phyloP scores from a whole-genome alignment of 1,140 invertebrate species.

The Thrips palmi region DNA sequence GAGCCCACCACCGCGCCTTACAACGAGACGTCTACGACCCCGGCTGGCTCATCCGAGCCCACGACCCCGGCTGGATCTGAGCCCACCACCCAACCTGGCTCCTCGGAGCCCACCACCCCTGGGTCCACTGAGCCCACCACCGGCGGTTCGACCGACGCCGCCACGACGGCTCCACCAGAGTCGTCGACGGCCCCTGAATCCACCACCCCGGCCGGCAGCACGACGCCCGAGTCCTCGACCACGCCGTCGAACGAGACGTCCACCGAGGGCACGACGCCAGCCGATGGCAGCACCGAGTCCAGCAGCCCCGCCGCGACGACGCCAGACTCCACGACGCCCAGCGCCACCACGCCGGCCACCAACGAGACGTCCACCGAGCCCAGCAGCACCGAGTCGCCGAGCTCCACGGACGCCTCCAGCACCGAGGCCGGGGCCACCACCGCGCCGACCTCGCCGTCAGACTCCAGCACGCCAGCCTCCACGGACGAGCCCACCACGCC shows the following conservation, averaged over 20 bases:
- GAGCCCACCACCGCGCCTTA: slow-evolving; percentile 2
- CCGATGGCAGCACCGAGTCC: background rate
- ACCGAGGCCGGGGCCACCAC: background rate
- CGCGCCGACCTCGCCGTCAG: too few relatives aligned
- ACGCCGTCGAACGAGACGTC: slow-evolving; percentile 5
- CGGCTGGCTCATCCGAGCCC: background rate
- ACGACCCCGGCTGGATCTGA: slow-evolving; percentile 7
- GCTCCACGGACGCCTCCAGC: slow-evolving; percentile 9
- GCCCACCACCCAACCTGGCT: background rate
- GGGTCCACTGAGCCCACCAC: background rate
- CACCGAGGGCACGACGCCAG: background rate
- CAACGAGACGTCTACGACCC: slow-evolving; percentile 1
- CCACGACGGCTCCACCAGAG: slow-evolving; percentile 1
- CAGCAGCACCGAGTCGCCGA: slow-evolving; percentile 12
- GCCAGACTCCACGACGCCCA: background rate
- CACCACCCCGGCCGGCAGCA: background rate
- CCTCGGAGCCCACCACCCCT: background rate
- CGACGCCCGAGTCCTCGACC: slow-evolving; percentile 1
- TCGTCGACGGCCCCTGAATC: background rate
- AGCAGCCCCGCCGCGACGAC: background rate
- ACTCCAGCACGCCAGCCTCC: too few relatives aligned
- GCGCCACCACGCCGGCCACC: background rate
- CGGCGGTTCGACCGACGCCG: background rate
- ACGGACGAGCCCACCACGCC: too few relatives aligned
- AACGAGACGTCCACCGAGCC: slow-evolving; percentile 9